A percentile compares a stretch with the other conserved stretches of the same genome.
phyloP scores from a whole-genome alignment of 2,797 vertebrate species.

The Silurus aristotelis region DNA sequence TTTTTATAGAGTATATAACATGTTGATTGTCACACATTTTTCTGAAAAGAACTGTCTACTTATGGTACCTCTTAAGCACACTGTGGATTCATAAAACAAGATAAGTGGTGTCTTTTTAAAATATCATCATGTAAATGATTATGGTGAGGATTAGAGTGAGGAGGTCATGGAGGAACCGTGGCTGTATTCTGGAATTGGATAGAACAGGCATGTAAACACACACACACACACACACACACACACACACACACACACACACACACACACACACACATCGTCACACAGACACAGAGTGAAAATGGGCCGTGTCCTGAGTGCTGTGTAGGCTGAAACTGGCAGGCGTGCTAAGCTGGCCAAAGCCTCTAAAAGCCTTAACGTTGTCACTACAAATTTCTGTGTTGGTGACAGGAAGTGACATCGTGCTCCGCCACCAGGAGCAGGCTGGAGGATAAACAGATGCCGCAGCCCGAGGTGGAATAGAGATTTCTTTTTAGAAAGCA shows the following conservation, averaged over 20 bases:
- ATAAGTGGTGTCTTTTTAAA: neutral
- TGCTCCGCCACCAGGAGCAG: conserved; percentile 75
- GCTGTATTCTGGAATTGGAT: conserved; percentile 51
- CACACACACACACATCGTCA: conserved; percentile 14
- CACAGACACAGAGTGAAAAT: conserved; percentile 28
- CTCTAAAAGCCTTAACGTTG: conserved; percentile 71
- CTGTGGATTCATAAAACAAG: neutral
- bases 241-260: conserved; percentile 18
- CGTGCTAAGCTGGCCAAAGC: conserved; percentile 63
- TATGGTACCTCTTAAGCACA: neutral
- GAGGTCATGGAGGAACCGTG: conserved; percentile 31
- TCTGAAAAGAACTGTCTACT: neutral
- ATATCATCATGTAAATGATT: neutral
- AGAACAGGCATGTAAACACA: conserved; percentile 36
- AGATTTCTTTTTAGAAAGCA: conserved; percentile 67
- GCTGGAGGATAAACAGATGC: conserved; percentile 82
- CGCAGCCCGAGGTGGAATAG: conserved; percentile 72
- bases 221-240: conserved; percentile 29
- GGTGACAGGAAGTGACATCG: conserved; percentile 81
- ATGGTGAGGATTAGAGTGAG: conserved; percentile 10
- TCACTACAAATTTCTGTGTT: conserved; percentile 81
- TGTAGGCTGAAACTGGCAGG: conserved; percentile 59
- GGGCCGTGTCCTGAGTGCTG: conserved; percentile 60
- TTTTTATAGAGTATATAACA: neutral
- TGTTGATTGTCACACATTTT: too few relatives aligned